Evolutionary conservation across 2,113 vertebrate species (phyloP).

Genomic region (Zosterops japonicus): DNA sequence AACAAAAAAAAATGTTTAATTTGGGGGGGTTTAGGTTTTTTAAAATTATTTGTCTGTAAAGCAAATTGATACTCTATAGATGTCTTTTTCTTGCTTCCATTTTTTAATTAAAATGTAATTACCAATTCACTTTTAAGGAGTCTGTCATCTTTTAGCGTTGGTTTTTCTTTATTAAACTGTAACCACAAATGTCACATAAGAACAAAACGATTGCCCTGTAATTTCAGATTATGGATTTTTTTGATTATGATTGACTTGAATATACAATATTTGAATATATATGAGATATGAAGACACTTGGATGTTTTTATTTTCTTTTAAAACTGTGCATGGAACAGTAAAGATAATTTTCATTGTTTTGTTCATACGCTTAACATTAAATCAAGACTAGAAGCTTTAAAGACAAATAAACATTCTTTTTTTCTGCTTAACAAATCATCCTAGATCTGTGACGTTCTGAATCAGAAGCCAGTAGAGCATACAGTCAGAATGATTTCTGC

Average conservation of each 20-base stretch:
- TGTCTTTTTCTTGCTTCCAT: background rate
- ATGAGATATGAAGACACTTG: constrained; percentile 39
- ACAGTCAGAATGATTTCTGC: background rate
- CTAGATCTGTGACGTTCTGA: background rate
- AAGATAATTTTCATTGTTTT: background rate
- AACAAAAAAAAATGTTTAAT: background rate
- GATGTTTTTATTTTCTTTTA: constrained; percentile 34
- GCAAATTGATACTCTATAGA: background rate
- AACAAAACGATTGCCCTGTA: constrained; percentile 71
- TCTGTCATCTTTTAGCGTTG: constrained; percentile 45
- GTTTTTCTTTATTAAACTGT: constrained; percentile 51
- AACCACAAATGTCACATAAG: constrained; percentile 27
- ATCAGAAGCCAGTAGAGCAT: background rate
- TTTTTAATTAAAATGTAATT: constrained; percentile 58
- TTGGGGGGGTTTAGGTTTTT: background rate
- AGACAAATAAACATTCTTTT: background rate
- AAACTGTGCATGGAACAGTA: background rate
- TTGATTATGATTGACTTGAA: constrained; percentile 70
- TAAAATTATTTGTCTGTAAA: background rate
- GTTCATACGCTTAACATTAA: background rate
- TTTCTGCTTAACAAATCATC: background rate
- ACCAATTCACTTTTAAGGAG: constrained; percentile 35
- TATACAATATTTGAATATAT: background rate
- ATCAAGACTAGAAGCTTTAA: background rate
- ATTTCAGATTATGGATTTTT: constrained; percentile 72